Conservation (phyloP, 2,888 invertebrate genomes). For the Dioctria rufipes region DNA sequence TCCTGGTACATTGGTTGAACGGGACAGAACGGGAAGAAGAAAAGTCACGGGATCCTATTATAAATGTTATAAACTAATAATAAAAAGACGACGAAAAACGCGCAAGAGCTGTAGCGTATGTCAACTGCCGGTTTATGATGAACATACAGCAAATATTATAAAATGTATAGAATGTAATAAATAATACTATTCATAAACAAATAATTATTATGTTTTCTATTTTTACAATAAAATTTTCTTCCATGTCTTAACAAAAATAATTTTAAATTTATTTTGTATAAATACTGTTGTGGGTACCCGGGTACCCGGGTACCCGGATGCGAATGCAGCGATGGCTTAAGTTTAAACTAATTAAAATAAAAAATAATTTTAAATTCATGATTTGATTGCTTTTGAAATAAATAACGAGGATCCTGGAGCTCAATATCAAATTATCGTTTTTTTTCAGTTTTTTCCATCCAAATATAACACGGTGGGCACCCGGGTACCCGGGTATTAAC, state of each 20-base stretch:
- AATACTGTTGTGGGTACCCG: constrained; percentile 13
- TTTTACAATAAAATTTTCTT: no score
- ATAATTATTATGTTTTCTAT: no score
- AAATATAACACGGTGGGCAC: not conserved
- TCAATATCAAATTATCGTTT: not conserved
- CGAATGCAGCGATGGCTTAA: not conserved
- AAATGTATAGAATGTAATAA: no score
- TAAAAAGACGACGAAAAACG: constrained; percentile 30
- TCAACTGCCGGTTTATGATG: constrained; percentile 22
- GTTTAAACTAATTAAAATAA: not conserved
- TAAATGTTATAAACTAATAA: no score
- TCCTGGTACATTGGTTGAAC: no score
- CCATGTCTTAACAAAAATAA: not conserved
- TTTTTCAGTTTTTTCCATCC: not conserved
- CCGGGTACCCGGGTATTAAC: constrained; percentile 20
- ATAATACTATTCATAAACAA: no score
- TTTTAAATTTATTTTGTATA: not conserved
- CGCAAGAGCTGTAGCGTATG: constrained; percentile 27
- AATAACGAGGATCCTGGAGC: constrained; percentile 8
- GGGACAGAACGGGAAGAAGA: no score
- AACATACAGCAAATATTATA: constrained; percentile 28
- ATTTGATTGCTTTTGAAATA: not conserved
- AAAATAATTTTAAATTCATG: constrained; percentile 10
- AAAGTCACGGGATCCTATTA: no score
- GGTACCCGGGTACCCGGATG: constrained; percentile 11